Conservation (phyloP, 2,797 vertebrate genomes). For the Salmo trutta region DNA sequence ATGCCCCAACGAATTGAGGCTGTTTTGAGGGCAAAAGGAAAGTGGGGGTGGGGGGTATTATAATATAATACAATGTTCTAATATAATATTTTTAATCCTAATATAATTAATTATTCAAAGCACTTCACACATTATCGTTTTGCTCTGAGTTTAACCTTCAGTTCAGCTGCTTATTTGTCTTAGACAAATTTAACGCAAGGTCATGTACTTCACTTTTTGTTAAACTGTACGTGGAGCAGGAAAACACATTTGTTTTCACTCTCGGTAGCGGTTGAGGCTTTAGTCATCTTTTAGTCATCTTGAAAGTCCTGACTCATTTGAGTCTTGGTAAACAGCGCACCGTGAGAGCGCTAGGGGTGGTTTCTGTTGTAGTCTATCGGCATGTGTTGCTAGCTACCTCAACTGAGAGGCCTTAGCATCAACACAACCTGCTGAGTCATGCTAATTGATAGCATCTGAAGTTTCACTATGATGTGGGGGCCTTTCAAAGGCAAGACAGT, state of each 20-base stretch:
- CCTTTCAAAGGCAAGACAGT: slow-evolving; percentile 11
- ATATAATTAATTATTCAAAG: not conserved
- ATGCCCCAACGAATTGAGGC: too few relatives aligned
- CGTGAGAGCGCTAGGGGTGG: slow-evolving; percentile 21
- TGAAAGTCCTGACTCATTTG: slow-evolving; percentile 53
- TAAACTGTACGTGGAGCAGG: not conserved
- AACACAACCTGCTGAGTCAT: slow-evolving; percentile 50
- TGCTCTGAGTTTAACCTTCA: not conserved
- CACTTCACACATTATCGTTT: not conserved
- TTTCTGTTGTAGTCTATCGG: slow-evolving; percentile 32
- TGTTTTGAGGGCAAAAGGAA: too few relatives aligned
- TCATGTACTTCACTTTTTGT: too few relatives aligned
- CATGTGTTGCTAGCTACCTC: slow-evolving; percentile 22
- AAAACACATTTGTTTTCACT: slow-evolving; percentile 41
- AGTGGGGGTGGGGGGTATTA: too few relatives aligned
- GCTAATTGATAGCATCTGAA: slow-evolving; percentile 36
- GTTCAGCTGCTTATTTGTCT: not conserved
- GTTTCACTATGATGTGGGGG: slow-evolving; percentile 58
- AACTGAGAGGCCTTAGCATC: slow-evolving; percentile 22
- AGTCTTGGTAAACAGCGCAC: slow-evolving; percentile 56
- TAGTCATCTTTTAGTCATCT: slow-evolving; percentile 27
- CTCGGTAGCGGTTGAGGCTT: slow-evolving; percentile 39
- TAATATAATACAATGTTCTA: too few relatives aligned
- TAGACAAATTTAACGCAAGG: not conserved
- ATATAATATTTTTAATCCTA: too few relatives aligned